Evolutionary conservation across 2,888 invertebrate species (phyloP), one percentile per base, ranked within the genome.

Genomic region (Itoplectis maculator): DNA sequence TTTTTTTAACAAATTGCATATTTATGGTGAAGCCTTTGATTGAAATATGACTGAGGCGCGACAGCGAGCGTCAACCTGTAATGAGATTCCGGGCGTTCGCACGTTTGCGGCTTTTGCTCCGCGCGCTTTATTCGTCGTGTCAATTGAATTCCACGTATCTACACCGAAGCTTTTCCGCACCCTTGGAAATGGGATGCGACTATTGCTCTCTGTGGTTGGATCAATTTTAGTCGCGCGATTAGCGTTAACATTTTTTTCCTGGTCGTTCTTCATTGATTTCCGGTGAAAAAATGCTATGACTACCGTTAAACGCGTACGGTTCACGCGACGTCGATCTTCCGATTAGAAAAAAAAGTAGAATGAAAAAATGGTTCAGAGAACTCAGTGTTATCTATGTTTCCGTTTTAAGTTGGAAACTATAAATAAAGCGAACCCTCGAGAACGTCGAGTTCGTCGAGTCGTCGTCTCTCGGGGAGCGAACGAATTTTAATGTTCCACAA

Each of bases 341-440:
- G 59, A 5, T 11, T 0, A 15, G 13, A 59, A 6, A 29, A 35
- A 59, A 9, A 35, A 54, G 0, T 2, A 5, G n/a, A n/a, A n/a
- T n/a, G n/a, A n/a, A n/a, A n/a, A n/a, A n/a, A n/a, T n/a, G n/a
- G n/a, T n/a, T n/a, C n/a, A n/a, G n/a, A 54, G 23, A 54, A 54
- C 54, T 23, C 23, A 0, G 3, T 15, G 35, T 59, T 35, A 59
- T 59, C 15, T 56, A n/a, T n/a, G 23, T 13, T 23, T 56, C 5
- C 18, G 29, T 15, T 59, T 35, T 59, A 6, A n/a, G 15, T 59
- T 59, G 35, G 35, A 35, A 35, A 35, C 35, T 59, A 59, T n/a
- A 59, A 15, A 59, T 29, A 29, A n/a, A 35, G 6, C n/a, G 29
- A 59, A 59, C 15, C 59, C 35, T 59, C 6, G 35, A 59, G 59